Percentiles rank a stretch among this genome's conserved stretches.
Conservation (phyloP, 2,113 vertebrate genomes). For the Ondatra zibethicus region DNA sequence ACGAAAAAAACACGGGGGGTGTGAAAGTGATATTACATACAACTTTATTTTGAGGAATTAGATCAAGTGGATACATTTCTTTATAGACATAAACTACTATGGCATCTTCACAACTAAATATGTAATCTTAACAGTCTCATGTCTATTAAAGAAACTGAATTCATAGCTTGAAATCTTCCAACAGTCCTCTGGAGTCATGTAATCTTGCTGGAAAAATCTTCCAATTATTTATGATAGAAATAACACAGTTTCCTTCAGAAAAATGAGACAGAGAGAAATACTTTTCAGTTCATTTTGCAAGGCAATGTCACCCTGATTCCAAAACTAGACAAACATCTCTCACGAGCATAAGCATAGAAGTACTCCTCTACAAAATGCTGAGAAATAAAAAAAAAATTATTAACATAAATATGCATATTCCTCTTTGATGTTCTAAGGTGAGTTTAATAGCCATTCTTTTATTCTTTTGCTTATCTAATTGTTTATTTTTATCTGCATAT, state of each 20-base stretch:
- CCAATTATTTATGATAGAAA: slow-evolving; percentile 7
- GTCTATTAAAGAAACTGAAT: neutral
- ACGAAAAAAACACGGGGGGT: neutral
- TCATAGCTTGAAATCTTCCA: neutral
- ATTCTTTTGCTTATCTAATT: neutral
- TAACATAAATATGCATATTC: neutral
- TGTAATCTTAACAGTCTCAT: neutral
- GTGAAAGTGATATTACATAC: neutral
- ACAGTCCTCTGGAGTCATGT: neutral
- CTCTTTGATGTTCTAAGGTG: neutral
- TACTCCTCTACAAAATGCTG: neutral
- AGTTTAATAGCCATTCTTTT: neutral
- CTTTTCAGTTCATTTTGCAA: slow-evolving; percentile 21
- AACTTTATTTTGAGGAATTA: slow-evolving; percentile 23
- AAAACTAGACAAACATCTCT: slow-evolving; percentile 20
- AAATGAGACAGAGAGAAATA: neutral
- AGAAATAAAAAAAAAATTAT: neutral
- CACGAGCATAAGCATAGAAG: neutral
- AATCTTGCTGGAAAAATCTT: slow-evolving; percentile 32
- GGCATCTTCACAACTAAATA: neutral
- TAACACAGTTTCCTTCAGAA: neutral
- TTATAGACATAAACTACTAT: neutral
- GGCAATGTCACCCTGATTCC: neutral
- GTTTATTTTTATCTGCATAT: slow-evolving; percentile 11
- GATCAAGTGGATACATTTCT: neutral